Evolutionary conservation across 2,113 vertebrate genomes (phyloP).

Genomic region (Azemiops feae): DNA sequence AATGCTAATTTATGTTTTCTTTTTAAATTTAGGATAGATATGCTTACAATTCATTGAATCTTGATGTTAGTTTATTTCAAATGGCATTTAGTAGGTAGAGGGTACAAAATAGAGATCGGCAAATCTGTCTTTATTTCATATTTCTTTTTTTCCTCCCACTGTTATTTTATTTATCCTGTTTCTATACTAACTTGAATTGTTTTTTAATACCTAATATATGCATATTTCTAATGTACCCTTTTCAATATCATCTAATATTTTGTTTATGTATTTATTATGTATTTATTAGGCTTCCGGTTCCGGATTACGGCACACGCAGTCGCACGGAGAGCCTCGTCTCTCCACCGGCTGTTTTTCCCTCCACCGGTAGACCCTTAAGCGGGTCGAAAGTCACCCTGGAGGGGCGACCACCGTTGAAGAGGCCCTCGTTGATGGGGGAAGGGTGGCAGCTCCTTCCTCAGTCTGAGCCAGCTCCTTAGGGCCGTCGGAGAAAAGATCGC

Average conservation of each 20-base stretch:
- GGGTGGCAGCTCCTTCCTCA: no score
- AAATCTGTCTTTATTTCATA: neutral
- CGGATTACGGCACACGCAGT: no score
- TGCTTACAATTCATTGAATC: neutral
- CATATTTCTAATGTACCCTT: neutral
- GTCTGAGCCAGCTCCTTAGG: no score
- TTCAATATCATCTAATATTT: neutral
- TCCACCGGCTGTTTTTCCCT: no score
- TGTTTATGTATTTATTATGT: neutral
- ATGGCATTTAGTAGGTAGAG: neutral
- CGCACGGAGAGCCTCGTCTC: no score
- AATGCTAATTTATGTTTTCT: constrained; percentile 15
- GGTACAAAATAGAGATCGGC: neutral
- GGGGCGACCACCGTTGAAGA: no score
- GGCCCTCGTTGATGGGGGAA: no score
- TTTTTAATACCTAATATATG: neutral
- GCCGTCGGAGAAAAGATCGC: no score
- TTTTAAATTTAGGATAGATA: neutral
- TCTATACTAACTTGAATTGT: neutral
- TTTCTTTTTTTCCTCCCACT: neutral
- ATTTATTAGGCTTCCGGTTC: no score
- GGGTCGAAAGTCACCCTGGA: no score
- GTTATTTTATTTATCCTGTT: neutral
- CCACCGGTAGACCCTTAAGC: no score
- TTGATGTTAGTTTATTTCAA: neutral